A percentile compares a stretch with the other conserved stretches of the same genome.
phyloP scores from a whole-genome alignment of 2,888 invertebrate genomes.

The Kuschelorhynchus macadamiae region DNA sequence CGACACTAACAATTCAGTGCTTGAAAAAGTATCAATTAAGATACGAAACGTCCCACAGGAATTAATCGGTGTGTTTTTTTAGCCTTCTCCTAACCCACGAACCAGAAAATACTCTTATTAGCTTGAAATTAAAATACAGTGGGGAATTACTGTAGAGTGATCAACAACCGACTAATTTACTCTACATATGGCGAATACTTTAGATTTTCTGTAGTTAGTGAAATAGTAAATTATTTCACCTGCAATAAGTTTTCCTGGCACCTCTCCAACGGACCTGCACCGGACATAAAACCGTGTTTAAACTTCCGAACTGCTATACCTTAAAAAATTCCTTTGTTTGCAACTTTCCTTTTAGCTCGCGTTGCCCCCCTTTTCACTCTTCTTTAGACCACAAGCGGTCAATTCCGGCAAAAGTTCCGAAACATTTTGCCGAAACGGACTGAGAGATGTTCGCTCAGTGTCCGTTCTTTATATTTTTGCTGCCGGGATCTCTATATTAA shows the following conservation, averaged over 20 bases:
- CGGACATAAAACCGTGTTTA: constrained; percentile 39
- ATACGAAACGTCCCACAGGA: too few species aligned
- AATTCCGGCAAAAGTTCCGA: constrained; percentile 63
- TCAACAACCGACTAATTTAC: too few species aligned
- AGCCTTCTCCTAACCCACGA: too few species aligned
- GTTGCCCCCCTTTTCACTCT: constrained; percentile 52
- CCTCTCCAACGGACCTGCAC: constrained; percentile 24
- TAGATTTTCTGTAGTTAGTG: too few species aligned
- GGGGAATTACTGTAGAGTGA: too few species aligned
- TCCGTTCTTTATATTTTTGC: constrained; percentile 55
- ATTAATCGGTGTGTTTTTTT: too few species aligned
- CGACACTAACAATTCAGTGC: too few species aligned
- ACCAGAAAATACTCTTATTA: too few species aligned
- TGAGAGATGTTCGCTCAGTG: constrained; percentile 48
- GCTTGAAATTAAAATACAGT: too few species aligned
- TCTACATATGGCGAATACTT: too few species aligned
- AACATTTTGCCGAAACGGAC: constrained; percentile 62
- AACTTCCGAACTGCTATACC: constrained; percentile 38
- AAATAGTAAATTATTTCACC: constrained; percentile 2
- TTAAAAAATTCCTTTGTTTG: constrained; percentile 49
- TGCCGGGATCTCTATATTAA: constrained; percentile 50
- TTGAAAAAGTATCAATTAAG: too few species aligned
- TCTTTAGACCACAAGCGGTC: constrained; percentile 63
- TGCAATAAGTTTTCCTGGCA: constrained; percentile 10
- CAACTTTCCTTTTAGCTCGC: constrained; percentile 45